A percentile compares a stretch with the other conserved stretches of the same genome.
Evolutionary conservation across 1,140 invertebrate genomes (phyloP).

Genomic region (Augochlora pura): DNA sequence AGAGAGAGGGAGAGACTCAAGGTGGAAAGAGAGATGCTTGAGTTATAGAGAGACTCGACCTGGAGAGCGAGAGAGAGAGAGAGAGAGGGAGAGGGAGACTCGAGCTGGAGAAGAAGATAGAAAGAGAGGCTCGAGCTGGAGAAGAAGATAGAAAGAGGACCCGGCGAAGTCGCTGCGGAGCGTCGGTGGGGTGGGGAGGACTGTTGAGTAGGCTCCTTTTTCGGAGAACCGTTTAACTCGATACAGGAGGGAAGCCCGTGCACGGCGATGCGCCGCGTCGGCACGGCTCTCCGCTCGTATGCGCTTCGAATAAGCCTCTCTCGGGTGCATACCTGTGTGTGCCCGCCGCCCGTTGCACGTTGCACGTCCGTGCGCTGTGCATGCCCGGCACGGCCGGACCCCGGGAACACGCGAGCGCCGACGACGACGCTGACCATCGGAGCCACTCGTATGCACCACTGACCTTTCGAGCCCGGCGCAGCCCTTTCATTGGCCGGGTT

Average conservation of each 20-base stretch:
- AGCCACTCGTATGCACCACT: slow-evolving; percentile 41
- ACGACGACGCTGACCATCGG: slow-evolving; percentile 8
- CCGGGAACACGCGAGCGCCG: not conserved
- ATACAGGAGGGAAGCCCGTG: slow-evolving; percentile 1
- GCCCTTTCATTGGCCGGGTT: slow-evolving; percentile 48
- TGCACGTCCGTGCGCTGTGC: too few relatives aligned
- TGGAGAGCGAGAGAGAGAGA: too few relatives aligned
- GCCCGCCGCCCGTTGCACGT: not conserved
- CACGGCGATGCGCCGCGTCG: not conserved
- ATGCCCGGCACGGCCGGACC: too few relatives aligned
- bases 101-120: too few relatives aligned
- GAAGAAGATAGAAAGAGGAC: too few relatives aligned
- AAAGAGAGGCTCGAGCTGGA: too few relatives aligned
- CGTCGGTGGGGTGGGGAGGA: too few relatives aligned
- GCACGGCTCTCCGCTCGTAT: not conserved
- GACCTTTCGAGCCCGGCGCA: slow-evolving; percentile 26
- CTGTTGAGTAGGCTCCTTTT: slow-evolving; percentile 46
- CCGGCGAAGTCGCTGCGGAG: too few relatives aligned
- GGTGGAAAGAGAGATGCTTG: too few relatives aligned
- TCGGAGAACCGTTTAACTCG: slow-evolving; percentile 52
- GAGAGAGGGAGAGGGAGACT: too few relatives aligned
- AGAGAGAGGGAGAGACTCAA: too few relatives aligned
- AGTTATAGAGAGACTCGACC: too few relatives aligned
- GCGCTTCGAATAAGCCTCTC: slow-evolving; percentile 1
- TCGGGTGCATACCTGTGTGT: not conserved